These are phyloP conservation scores for Eueides isabella DNA, from an alignment of 1,140 invertebrate genomes.

Conservation along the genomic window DNA sequence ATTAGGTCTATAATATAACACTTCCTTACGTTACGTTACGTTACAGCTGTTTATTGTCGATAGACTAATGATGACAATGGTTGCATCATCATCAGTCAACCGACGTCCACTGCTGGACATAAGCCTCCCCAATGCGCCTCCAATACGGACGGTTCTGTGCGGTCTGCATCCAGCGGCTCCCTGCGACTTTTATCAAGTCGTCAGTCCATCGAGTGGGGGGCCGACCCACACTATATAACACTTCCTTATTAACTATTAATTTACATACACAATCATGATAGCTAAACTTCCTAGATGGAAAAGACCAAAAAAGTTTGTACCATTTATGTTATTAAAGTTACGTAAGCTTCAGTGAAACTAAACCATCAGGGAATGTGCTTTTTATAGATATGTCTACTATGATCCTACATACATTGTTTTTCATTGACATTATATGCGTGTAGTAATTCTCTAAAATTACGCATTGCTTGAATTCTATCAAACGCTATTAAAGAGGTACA, in stretches of 20 bases:
- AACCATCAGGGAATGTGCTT: neutral
- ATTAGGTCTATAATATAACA: neutral
- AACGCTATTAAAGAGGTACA: too few relatives aligned
- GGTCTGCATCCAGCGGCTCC: too few relatives aligned
- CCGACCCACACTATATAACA: neutral
- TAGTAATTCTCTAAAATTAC: neutral
- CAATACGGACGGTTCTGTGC: too few relatives aligned
- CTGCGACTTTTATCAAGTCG: too few relatives aligned
- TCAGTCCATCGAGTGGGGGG: too few relatives aligned
- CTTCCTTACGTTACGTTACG: too few relatives aligned
- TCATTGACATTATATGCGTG: neutral
- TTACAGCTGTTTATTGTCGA: too few relatives aligned
- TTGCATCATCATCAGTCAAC: too few relatives aligned
- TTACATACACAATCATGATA: constrained; percentile 1
- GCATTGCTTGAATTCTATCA: too few relatives aligned
- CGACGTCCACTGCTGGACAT: too few relatives aligned
- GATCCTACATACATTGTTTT: neutral
- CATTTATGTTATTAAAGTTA: neutral
- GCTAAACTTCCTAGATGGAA: neutral
- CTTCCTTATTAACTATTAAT: constrained; percentile 6
- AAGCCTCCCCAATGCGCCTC: too few relatives aligned
- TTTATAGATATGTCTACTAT: neutral
- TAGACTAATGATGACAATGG: too few relatives aligned
- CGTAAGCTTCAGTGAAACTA: neutral
- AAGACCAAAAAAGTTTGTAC: neutral